A percentile compares a stretch with the other conserved stretches of the same genome.
These are phyloP conservation scores for Radopholus similis DNA, from an alignment of 1,140 invertebrate genomes.

Conservation along the genomic window DNA sequence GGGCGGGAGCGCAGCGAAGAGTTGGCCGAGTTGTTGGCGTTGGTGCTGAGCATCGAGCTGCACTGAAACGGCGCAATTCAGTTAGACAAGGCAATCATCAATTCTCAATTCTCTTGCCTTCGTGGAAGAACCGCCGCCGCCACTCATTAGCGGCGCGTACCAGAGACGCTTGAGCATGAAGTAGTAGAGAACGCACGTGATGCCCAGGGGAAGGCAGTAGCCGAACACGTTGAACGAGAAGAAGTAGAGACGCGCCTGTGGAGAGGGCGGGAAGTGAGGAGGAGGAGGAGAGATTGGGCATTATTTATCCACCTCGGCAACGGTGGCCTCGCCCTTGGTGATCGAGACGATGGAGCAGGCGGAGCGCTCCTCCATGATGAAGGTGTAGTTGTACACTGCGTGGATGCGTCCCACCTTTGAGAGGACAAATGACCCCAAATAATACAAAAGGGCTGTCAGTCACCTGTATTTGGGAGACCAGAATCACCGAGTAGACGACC, in stretches of 20 bases:
- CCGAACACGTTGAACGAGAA: constrained; percentile 63
- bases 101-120: constrained; percentile 9
- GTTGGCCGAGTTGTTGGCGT: constrained; percentile 6
- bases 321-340: constrained; percentile 47
- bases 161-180: constrained; percentile 82
- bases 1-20: constrained; percentile 69
- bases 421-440: no score
- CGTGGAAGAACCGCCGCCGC: background rate
- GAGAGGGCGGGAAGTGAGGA: background rate
- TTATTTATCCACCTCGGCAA: constrained; percentile 33
- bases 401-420: constrained; percentile 63
- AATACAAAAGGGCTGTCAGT: background rate
- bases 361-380: constrained; percentile 45
- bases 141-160: constrained; percentile 64
- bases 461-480: constrained; percentile 46
- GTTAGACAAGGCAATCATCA: no score
- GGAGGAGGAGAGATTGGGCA: background rate
- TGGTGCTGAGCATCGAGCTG: background rate
- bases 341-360: constrained; percentile 54
- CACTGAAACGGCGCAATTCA: no score
- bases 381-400: constrained; percentile 68
- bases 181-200: constrained; percentile 83
- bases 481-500: constrained; percentile 44
- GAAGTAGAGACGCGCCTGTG: constrained; percentile 58
- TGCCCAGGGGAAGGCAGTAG: constrained; percentile 65